These are phyloP conservation scores for Macrosteles quadrilineatus DNA, from an alignment of 1,140 invertebrate genomes.

Conservation along the genomic window DNA sequence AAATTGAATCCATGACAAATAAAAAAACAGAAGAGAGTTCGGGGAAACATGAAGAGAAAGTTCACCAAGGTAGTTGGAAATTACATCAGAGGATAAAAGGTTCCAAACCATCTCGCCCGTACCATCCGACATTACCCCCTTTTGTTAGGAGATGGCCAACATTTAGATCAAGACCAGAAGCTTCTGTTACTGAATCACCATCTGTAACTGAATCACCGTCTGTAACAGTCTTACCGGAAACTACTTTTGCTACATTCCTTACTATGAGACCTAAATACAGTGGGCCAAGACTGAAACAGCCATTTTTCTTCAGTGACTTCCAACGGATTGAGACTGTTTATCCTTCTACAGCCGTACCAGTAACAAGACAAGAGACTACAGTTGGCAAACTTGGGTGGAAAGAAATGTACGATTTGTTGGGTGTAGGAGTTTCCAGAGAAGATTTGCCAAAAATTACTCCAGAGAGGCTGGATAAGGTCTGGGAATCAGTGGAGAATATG, in stretches of 20 bases:
- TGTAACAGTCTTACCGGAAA: no score
- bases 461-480: no score
- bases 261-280: constrained; percentile 6
- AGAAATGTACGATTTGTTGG: no score
- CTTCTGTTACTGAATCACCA: no score
- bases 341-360: neutral
- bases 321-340: neutral
- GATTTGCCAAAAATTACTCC: no score
- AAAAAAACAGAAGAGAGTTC: neutral
- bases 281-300: neutral
- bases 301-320: constrained; percentile 4
- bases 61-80: neutral
- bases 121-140: neutral
- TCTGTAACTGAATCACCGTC: no score
- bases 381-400: no score
- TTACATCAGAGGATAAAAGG: neutral
- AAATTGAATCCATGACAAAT: neutral
- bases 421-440: no score
- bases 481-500: no score
- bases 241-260: neutral
- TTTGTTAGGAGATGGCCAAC: constrained; percentile 3
- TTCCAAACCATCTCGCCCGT: neutral
- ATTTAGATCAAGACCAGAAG: neutral
- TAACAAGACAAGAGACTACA: no score
- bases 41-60: neutral